Base-by-base conservation (phyloP, 1,140 invertebrate genomes). In the Cylas formicarius region DNA sequence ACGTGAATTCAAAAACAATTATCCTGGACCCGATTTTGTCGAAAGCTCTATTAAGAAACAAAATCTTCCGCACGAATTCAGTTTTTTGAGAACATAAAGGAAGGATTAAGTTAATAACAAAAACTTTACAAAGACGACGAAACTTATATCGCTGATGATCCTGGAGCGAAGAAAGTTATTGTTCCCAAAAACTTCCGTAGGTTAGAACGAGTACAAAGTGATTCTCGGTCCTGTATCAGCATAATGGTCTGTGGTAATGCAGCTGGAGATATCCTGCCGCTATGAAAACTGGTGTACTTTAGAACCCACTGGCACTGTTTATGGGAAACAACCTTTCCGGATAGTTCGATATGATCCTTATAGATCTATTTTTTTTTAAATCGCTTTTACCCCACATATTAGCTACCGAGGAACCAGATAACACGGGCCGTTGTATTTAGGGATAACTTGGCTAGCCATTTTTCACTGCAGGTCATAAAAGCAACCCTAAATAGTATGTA, bases 171-270 rank as follows among this genome's bases (percentile, higher is more conserved):
- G 24, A 53, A 44, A 34, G 47, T 40, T 9, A 28, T 54, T 14
- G 48, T 39, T 3, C 38, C 43, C 13, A 32, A 32, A 40, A 18
- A 28, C 11, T 18, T 31, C 10, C 44, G 38, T 28, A 43, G 39
- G 36, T 39, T 43, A 9, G 44, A 47, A 21, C 2, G 48, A 27
- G 44, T 51, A 8, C 48, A 47, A 35, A 23, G 43, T 11, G 24
- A 50, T 20, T 53, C 35, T 6, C 2, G 46, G 9, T 28, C 36
- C 4, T 34, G 28, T 3, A 43, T 53, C n/a, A 50, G 51, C 24
- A 26, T 65, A 50, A 50, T 67, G 38, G 53, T 56, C 40, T 50
- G 29, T 16, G 42, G 27, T 17, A 35, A 16, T 29, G 61, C 60
- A 7, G 41, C 19, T 32, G 60, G 60, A 9, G 24, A 52, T 22